Evolutionary conservation across 2,113 vertebrate species (phyloP).

Genomic region (Phalacrocorax carbo): DNA sequence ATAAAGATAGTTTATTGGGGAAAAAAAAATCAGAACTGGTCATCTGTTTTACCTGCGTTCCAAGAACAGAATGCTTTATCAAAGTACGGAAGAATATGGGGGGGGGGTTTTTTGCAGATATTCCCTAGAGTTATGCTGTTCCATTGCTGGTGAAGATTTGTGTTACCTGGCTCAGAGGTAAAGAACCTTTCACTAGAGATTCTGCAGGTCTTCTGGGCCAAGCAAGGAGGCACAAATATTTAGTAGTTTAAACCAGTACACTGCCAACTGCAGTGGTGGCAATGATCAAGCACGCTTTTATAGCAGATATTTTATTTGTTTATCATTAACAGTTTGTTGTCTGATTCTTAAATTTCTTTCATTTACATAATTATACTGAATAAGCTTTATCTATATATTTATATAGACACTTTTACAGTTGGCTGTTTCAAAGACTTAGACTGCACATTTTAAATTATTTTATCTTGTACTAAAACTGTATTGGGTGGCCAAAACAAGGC

Average conservation of each 20-base stretch:
- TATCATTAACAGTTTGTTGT: neutral
- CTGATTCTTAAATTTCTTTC: conserved; percentile 9
- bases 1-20: conserved; percentile 91
- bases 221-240: neutral
- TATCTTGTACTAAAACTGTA: conserved; percentile 16
- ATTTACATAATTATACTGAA: conserved; percentile 19
- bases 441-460: conserved; percentile 32
- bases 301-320: neutral
- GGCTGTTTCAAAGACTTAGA: conserved; percentile 19
- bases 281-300: neutral
- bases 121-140: neutral
- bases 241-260: neutral
- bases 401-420: neutral
- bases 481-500: neutral
- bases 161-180: neutral
- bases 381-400: neutral
- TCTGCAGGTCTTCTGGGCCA: neutral
- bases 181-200: neutral
- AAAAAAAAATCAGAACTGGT: conserved; percentile 73
- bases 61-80: conserved; percentile 45
- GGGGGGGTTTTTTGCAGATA: neutral
- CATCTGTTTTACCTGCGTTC: conserved; percentile 73
- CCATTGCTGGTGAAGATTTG: conserved; percentile 4
- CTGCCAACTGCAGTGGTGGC: neutral
- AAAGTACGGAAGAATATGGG: neutral